Evolutionary conservation across 2,797 vertebrate genomes (phyloP).

Genomic region (Microctenopoma steveboyesi): DNA sequence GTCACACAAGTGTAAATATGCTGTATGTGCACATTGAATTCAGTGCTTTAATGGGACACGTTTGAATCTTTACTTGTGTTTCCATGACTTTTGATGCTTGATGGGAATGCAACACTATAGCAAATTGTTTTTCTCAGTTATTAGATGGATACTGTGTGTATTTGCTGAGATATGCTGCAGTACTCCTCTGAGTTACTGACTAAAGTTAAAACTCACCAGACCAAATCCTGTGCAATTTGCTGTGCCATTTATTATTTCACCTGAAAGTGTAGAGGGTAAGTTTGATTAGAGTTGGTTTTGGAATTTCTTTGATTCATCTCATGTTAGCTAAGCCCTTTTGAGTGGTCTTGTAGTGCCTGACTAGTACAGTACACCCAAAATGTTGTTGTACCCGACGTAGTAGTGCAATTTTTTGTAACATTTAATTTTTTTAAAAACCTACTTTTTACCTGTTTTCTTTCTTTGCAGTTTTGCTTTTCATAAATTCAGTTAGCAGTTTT

Average conservation of each 20-base stretch:
- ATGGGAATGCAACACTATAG: slow-evolving; percentile 2
- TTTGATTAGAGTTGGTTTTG: slow-evolving; percentile 37
- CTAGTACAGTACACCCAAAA: not conserved
- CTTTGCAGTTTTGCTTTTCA: slow-evolving; percentile 9
- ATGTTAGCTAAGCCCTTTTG: slow-evolving; percentile 13
- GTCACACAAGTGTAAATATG: slow-evolving; percentile 31
- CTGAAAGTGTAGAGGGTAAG: slow-evolving; percentile 34
- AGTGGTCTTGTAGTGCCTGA: slow-evolving; percentile 5
- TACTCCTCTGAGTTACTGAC: slow-evolving; percentile 13
- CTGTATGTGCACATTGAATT: slow-evolving; percentile 12
- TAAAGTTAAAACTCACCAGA: slow-evolving; percentile 11
- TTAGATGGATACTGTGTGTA: slow-evolving; percentile 17
- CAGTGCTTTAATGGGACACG: slow-evolving; percentile 28
- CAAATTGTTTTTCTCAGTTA: slow-evolving; percentile 6
- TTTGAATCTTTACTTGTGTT: not conserved
- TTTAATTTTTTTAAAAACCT: slow-evolving; percentile 1
- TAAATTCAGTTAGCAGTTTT: slow-evolving; percentile 13
- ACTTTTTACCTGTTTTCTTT: not conserved
- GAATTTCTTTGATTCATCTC: slow-evolving; percentile 14
- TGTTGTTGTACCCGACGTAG: not conserved
- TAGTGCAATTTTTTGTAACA: not conserved
- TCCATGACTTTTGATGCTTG: not conserved
- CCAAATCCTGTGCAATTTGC: slow-evolving; percentile 28
- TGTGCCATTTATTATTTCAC: slow-evolving; percentile 30
- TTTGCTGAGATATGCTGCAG: slow-evolving; percentile 13